Base-by-base conservation (phyloP, 2,888 invertebrate species). In the Luperina nickerlii region DNA sequence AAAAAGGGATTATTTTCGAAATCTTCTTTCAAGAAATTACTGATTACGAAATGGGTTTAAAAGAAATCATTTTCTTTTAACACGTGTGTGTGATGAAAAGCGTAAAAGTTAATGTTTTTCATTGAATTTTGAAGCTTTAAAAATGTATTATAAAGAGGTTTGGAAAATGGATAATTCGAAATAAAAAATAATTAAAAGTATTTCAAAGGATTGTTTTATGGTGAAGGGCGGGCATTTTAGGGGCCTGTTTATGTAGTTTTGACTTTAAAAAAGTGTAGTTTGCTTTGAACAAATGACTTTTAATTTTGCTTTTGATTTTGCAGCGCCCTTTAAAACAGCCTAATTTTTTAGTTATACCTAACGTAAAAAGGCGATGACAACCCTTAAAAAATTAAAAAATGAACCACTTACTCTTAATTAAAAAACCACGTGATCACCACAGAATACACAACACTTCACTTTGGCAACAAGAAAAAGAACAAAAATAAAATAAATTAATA, bases 381-480 rank as follows among this genome's bases (percentile, higher is more conserved):
- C 9, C 15, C 38, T 27, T n/a, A 20, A 27, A 42, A 60, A 27
- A 15, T 0, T 2, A 20, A 60, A 1, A 13, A 48, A 48, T 32
- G 69, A 54, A 79, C 45, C 27, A 81, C 83, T 87, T 86, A 89
- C 89, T 66, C 76, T 75, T 42, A 9, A 62, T 65, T 2, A 42
- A 60, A 65, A 63, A 72, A 32, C 27, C 72, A 74, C 79, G 72
- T 74, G 1, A 74, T 63, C 76, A 79, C 78, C 69, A 80, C 71
- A 51, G 18, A 38, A 32, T 67, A 78, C 85, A 87, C 82, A 57
- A 69, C 88, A 89, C 89, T 85, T 74, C 89, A 89, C 89, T 81
- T 62, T 57, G 13, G 15, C n/a, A 71, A 63, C 1, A 42, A 82
- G 18, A 70, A 62, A 66, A 63, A 38, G 13, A 63, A 48, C 13